phyloP scores from a whole-genome alignment of 2,797 vertebrate species.

The Eurystomus glaucurus region DNA sequence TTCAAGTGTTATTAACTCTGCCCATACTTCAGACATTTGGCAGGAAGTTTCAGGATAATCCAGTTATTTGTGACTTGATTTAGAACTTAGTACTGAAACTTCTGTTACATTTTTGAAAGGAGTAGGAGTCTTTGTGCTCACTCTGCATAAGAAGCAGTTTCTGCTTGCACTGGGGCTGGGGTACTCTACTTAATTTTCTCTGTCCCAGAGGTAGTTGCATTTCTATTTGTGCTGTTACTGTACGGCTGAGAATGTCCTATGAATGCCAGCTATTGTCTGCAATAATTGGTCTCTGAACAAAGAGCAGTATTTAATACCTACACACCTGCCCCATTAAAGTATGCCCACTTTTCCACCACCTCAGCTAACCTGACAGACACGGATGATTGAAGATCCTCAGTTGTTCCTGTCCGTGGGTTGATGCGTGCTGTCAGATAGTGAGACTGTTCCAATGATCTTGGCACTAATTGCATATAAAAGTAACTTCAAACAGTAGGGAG shows the following conservation, averaged over 20 bases:
- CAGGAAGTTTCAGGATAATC: not conserved
- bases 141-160: not conserved
- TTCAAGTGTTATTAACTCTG: not conserved
- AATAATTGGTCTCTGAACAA: conserved; percentile 9
- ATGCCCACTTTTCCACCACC: not conserved
- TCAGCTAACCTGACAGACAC: not conserved
- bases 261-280: not conserved
- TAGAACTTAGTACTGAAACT: not conserved
- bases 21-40: not conserved
- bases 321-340: not conserved
- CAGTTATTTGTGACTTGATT: not conserved
- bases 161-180: not conserved
- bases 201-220: not conserved
- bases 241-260: not conserved
- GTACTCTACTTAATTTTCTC: not conserved
- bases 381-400: not conserved
- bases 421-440: not conserved
- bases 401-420: not conserved
- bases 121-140: not conserved
- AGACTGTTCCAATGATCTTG: conserved; percentile 9
- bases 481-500: not conserved
- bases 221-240: not conserved
- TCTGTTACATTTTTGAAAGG: not conserved
- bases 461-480: conserved; percentile 30
- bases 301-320: not conserved